A percentile compares a stretch with the other conserved stretches of the same genome.
phyloP scores from a whole-genome alignment of 2,113 vertebrate genomes.

The Penelope pileata region DNA sequence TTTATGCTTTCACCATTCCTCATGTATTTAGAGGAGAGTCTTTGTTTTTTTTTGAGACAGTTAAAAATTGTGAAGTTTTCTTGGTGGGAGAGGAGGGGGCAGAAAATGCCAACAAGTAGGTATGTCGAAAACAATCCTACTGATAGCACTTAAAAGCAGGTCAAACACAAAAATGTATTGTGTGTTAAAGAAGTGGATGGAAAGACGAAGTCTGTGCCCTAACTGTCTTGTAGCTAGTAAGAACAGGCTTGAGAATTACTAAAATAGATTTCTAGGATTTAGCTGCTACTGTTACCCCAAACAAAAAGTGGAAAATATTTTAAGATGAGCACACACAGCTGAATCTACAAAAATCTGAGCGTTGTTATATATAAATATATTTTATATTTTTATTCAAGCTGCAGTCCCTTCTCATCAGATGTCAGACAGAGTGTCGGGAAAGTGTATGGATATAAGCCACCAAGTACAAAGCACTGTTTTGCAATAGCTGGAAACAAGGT shows the following conservation, averaged over 20 bases:
- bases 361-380: background rate
- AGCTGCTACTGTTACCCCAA: background rate
- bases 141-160: background rate
- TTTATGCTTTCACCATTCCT: background rate
- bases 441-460: conserved; percentile 74
- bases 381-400: conserved; percentile 10
- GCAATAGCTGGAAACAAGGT: conserved; percentile 75
- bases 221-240: background rate
- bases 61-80: background rate
- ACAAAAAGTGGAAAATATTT: background rate
- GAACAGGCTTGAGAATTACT: background rate
- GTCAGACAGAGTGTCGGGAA: conserved; percentile 65
- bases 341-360: background rate
- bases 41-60: background rate
- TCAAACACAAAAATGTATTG: background rate
- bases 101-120: background rate
- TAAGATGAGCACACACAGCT: background rate
- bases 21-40: background rate
- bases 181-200: background rate
- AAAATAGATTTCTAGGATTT: background rate
- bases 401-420: background rate
- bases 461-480: conserved; percentile 33
- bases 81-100: background rate
- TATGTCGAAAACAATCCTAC: background rate
- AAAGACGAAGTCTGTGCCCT: background rate